A percentile compares a stretch with the other conserved stretches of the same genome.
These are phyloP conservation scores for Clanis bilineata DNA, from an alignment of 2,888 invertebrate genomes.

Conservation along the genomic window DNA sequence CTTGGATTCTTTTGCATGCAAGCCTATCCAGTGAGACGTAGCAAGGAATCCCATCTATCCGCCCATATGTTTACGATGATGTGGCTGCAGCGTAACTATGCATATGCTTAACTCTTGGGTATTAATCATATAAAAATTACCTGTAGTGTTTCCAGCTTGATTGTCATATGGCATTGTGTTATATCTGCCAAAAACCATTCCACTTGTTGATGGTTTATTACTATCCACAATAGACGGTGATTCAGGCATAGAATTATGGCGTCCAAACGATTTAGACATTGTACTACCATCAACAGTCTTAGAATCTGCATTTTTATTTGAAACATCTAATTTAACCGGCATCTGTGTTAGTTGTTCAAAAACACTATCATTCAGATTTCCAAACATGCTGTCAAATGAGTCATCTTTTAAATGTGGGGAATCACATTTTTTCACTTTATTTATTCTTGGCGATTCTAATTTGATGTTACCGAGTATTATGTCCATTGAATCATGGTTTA, in stretches of 20 bases:
- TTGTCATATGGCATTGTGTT: slow-evolving; percentile 73
- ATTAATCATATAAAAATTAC: slow-evolving; percentile 27
- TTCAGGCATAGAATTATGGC: slow-evolving; percentile 75
- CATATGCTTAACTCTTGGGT: too few species aligned
- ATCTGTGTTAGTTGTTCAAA: slow-evolving; percentile 68
- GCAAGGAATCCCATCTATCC: too few species aligned
- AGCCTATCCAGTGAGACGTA: too few species aligned
- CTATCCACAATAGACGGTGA: slow-evolving; percentile 56
- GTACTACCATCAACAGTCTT: slow-evolving; percentile 58
- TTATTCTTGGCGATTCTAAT: slow-evolving; percentile 58
- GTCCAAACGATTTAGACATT: slow-evolving; percentile 55
- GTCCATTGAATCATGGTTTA: slow-evolving; percentile 70
- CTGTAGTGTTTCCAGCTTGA: slow-evolving; percentile 41
- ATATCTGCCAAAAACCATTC: slow-evolving; percentile 66
- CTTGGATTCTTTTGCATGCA: too few species aligned
- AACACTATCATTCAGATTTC: slow-evolving; percentile 72
- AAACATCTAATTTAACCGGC: slow-evolving; percentile 46
- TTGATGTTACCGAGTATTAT: slow-evolving; percentile 64
- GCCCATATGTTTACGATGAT: too few species aligned
- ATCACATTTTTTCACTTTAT: slow-evolving; percentile 49
- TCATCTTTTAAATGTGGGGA: slow-evolving; percentile 66
- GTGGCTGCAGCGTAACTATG: too few species aligned
- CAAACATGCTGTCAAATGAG: slow-evolving; percentile 73
- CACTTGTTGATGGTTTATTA: slow-evolving; percentile 66
- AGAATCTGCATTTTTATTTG: slow-evolving; percentile 44